phyloP scores from a whole-genome alignment of 2,797 vertebrate species.

The Chelmon rostratus region DNA sequence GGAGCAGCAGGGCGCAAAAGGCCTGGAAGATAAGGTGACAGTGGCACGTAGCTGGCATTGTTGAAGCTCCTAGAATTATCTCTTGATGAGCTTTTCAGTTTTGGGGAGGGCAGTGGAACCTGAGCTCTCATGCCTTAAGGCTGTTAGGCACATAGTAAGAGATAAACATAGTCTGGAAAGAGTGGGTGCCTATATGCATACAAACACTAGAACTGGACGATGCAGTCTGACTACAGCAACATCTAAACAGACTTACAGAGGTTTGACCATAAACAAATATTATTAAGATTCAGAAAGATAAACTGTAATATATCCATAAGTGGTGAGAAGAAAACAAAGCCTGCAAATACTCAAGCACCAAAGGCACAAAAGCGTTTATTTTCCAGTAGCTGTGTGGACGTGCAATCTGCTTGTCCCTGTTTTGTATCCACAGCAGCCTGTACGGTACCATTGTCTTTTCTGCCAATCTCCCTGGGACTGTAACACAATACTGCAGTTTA shows the following conservation, averaged over 20 bases:
- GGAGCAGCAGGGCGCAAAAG: slow-evolving; percentile 69
- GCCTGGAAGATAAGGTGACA: slow-evolving; percentile 81
- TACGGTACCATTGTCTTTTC: slow-evolving; percentile 11
- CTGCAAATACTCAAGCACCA: slow-evolving; percentile 17
- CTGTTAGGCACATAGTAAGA: slow-evolving; percentile 37
- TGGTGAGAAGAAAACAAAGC: slow-evolving; percentile 15
- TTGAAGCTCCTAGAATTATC: slow-evolving; percentile 85
- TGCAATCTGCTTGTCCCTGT: not conserved
- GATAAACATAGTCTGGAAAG: slow-evolving; percentile 52
- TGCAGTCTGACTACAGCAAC: slow-evolving; percentile 4
- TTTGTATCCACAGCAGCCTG: slow-evolving; percentile 9
- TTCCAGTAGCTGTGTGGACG: slow-evolving; percentile 9
- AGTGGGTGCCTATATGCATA: slow-evolving; percentile 16
- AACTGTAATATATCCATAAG: not conserved
- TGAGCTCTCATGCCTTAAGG: slow-evolving; percentile 69
- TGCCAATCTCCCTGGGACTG: slow-evolving; percentile 1
- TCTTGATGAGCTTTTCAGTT: slow-evolving; percentile 81
- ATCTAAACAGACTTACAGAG: not conserved
- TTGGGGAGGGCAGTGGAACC: slow-evolving; percentile 68
- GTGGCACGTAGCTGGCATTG: slow-evolving; percentile 82
- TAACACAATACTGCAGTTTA: slow-evolving; percentile 37
- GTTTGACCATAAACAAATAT: not conserved
- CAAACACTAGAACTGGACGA: slow-evolving; percentile 6
- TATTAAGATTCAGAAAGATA: not conserved
- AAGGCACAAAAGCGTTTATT: slow-evolving; percentile 11